These are phyloP conservation scores for Lepidocyrtinus sp. DNA, from an alignment of 2,888 invertebrate genomes.

Conservation along the genomic window DNA sequence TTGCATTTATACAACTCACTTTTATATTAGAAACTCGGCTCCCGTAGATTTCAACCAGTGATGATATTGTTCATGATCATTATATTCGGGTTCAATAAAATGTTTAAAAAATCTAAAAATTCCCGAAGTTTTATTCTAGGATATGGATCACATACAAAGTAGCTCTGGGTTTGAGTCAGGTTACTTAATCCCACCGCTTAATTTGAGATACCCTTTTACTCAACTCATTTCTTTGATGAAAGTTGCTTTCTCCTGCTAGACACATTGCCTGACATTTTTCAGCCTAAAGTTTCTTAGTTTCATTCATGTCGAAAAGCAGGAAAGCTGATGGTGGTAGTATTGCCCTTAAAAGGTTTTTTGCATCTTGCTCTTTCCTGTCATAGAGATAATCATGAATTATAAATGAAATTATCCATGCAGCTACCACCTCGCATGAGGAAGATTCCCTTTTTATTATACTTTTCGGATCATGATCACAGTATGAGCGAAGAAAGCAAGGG, in stretches of 20 bases:
- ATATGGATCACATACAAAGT: no score
- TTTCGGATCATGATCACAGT: slow-evolving; percentile 31
- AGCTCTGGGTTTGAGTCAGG: neutral
- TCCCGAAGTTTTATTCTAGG: no score
- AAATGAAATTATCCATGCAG: slow-evolving; percentile 58
- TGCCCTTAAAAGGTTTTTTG: slow-evolving; percentile 9
- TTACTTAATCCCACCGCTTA: neutral
- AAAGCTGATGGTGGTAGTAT: neutral
- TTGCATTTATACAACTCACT: neutral
- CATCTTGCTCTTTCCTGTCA: slow-evolving; percentile 19
- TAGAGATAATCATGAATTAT: slow-evolving; percentile 46
- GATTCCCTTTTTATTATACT: neutral
- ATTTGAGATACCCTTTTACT: neutral
- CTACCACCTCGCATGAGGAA: neutral
- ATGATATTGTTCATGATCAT: neutral
- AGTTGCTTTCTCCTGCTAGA: neutral
- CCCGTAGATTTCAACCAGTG: neutral
- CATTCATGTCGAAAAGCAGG: neutral
- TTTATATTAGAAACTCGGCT: no score
- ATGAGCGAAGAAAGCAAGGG: slow-evolving; percentile 16
- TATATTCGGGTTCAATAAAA: slow-evolving; percentile 11
- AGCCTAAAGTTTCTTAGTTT: neutral
- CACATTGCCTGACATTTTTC: neutral
- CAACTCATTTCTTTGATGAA: neutral
- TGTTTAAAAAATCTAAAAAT: slow-evolving; percentile 14